phyloP scores from a whole-genome alignment of 2,113 vertebrate species.

The Sapajus apella region DNA sequence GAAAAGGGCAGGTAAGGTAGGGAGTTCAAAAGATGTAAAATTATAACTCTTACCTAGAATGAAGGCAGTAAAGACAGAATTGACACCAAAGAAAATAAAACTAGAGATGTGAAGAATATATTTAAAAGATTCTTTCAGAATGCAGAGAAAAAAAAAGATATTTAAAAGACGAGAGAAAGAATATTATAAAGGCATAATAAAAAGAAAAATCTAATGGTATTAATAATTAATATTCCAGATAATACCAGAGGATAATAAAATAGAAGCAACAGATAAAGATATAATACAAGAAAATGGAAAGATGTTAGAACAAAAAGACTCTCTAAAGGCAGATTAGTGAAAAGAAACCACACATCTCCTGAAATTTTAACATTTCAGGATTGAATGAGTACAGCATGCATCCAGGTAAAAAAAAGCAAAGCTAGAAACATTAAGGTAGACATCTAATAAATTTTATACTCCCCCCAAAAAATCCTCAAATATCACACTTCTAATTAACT shows the following conservation, averaged over 20 bases:
- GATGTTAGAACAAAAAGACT: background rate
- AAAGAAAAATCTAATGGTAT: background rate
- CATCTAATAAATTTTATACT: background rate
- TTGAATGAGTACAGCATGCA: background rate
- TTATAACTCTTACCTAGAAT: background rate
- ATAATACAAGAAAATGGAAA: background rate
- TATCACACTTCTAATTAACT: background rate
- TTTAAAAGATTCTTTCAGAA: background rate
- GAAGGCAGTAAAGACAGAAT: background rate
- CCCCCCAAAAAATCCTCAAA: background rate
- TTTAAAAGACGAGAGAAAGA: slow-evolving; percentile 17
- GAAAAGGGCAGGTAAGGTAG: background rate
- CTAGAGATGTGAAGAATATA: background rate
- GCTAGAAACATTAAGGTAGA: background rate
- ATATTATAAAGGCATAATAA: background rate
- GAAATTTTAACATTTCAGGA: background rate
- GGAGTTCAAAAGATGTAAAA: background rate
- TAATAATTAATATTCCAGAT: background rate
- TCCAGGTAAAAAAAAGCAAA: background rate
- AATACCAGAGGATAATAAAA: background rate
- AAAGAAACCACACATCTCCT: background rate
- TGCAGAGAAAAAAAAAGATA: background rate
- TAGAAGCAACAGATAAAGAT: background rate
- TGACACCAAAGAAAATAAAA: background rate
- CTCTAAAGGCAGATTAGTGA: background rate